Evolutionary conservation across 2,797 vertebrate species (phyloP).

Genomic region (Sphenodon punctatus): DNA sequence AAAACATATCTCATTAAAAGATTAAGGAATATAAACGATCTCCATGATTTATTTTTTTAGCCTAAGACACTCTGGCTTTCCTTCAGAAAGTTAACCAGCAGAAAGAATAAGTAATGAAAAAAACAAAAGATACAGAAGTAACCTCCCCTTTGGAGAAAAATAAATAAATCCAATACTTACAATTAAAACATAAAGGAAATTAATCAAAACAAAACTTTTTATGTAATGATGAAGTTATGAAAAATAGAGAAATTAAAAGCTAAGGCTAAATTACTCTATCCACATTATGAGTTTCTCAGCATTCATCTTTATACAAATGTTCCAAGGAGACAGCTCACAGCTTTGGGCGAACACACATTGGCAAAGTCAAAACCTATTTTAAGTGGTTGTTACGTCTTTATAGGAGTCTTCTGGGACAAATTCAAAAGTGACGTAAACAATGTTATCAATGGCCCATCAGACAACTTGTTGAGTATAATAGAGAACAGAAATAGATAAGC

Average conservation of each 20-base stretch:
- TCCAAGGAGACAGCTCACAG: background rate
- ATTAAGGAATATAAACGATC: slow-evolving; percentile 12
- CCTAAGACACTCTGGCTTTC: slow-evolving; percentile 5
- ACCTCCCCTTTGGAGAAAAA: background rate
- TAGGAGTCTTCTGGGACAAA: background rate
- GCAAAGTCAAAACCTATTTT: background rate
- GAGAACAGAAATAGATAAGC: background rate
- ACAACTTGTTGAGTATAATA: too few relatives aligned
- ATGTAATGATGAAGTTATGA: background rate
- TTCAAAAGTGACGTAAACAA: background rate
- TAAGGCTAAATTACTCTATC: background rate
- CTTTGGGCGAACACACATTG: background rate
- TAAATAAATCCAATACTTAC: background rate
- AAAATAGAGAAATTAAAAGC: background rate
- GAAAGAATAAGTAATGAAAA: background rate
- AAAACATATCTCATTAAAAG: slow-evolving; percentile 22
- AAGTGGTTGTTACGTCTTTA: background rate
- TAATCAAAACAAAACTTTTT: background rate
- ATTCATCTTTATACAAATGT: background rate
- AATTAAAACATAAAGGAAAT: background rate
- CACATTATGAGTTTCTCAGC: background rate
- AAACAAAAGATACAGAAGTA: background rate
- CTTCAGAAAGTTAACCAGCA: slow-evolving; percentile 13
- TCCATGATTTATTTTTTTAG: slow-evolving; percentile 9
- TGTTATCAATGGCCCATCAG: too few relatives aligned